These are phyloP conservation scores for Spodoptera litura DNA, from an alignment of 1,140 invertebrate species.

Conservation along the genomic window DNA sequence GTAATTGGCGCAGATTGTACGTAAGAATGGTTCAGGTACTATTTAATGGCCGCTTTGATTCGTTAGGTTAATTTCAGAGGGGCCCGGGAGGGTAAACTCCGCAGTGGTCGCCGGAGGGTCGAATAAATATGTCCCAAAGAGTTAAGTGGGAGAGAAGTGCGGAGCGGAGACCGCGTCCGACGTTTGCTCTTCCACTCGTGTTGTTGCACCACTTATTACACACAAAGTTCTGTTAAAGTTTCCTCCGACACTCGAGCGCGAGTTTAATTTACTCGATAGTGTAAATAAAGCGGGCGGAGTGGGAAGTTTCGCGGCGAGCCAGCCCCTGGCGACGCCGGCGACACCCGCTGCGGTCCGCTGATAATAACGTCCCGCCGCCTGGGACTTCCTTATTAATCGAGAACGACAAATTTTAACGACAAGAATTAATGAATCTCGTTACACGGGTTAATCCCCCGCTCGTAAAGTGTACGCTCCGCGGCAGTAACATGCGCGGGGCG, in stretches of 20 bases:
- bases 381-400: constrained; percentile 86
- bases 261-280: constrained; percentile 87
- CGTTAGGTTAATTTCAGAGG: constrained; percentile 81
- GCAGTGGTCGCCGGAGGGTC: constrained; percentile 82
- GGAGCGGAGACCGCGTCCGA: constrained; percentile 82
- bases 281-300: constrained; percentile 86
- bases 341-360: constrained; percentile 78
- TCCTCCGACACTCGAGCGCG: constrained; percentile 83
- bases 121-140: constrained; percentile 86
- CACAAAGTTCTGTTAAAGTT: constrained; percentile 86
- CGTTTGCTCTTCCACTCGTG: constrained; percentile 86
- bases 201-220: constrained; percentile 87
- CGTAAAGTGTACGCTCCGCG: constrained; percentile 83
- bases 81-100: constrained; percentile 65
- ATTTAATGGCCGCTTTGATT: constrained; percentile 79
- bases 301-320: constrained; percentile 79
- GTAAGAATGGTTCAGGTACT: constrained; percentile 60
- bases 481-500: constrained; percentile 76
- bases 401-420: constrained; percentile 87
- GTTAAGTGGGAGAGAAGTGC: constrained; percentile 84
- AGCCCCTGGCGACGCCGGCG: constrained; percentile 66
- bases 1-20: constrained; percentile 64
- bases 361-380: constrained; percentile 81
- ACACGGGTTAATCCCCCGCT: constrained; percentile 86
- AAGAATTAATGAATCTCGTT: constrained; percentile 87